Evolutionary conservation across 2,113 vertebrate species (phyloP).

Genomic region (Greenwoodochromis staneri): DNA sequence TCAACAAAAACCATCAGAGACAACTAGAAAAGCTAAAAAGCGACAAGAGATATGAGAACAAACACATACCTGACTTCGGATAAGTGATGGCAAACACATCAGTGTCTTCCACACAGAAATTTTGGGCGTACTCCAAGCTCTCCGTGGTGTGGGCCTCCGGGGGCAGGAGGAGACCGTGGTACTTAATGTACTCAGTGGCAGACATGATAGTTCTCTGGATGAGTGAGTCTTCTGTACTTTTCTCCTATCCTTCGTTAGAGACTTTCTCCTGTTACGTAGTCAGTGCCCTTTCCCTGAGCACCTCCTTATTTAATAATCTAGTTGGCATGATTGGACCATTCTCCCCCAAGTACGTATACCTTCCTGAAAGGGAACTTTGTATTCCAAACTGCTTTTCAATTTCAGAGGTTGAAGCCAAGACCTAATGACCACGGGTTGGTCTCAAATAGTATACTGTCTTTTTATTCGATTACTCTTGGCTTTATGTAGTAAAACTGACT

Average conservation of each 20-base stretch:
- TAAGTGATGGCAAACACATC: constrained; percentile 71
- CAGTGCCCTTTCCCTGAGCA: not conserved
- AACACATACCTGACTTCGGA: constrained; percentile 69
- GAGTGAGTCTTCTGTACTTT: not conserved
- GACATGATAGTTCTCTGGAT: constrained; percentile 2
- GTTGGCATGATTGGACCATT: not conserved
- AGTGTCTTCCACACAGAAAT: constrained; percentile 53
- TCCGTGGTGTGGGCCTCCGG: constrained; percentile 35
- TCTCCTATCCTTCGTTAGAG: not conserved
- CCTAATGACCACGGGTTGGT: not conserved
- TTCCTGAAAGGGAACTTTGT: not conserved
- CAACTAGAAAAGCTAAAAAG: not conserved
- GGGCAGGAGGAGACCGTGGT: constrained; percentile 48
- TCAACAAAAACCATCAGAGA: not conserved
- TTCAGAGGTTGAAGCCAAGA: not conserved
- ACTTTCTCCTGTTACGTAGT: not conserved
- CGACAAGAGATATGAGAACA: not conserved
- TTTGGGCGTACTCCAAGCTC: constrained; percentile 58
- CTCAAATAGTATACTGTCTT: not conserved
- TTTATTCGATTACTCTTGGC: not conserved
- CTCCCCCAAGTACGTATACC: not conserved
- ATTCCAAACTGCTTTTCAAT: not conserved
- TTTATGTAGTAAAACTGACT: not conserved
- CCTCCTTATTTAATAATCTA: not conserved
- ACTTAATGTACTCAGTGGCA: constrained; percentile 4